These are phyloP conservation scores for Elegia similella DNA, from an alignment of 2,888 invertebrate species.

Conservation along the genomic window DNA sequence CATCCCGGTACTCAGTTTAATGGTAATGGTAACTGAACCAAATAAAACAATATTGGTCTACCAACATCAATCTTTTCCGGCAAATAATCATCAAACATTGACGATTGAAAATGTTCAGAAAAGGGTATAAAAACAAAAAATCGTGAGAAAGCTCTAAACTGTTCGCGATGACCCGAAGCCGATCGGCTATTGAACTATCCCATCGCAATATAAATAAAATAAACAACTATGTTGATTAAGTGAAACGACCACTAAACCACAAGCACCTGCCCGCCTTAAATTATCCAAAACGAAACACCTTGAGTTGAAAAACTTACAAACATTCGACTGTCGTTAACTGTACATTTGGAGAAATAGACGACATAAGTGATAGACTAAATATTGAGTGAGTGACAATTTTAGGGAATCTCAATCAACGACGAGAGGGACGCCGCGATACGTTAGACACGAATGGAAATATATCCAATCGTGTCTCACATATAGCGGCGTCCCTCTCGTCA, in stretches of 20 bases:
- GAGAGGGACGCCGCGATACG: too few species aligned
- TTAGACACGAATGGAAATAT: too few species aligned
- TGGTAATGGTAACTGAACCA: background rate
- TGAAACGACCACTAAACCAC: conserved; percentile 11
- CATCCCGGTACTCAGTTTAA: too few species aligned
- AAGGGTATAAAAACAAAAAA: background rate
- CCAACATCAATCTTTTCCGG: background rate
- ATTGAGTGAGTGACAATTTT: background rate
- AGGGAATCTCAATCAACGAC: too few species aligned
- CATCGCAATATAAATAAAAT: conserved; percentile 11
- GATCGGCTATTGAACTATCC: conserved; percentile 14
- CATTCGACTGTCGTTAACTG: background rate
- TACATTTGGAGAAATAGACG: background rate
- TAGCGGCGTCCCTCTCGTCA: too few species aligned
- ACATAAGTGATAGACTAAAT: background rate
- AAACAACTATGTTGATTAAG: conserved; percentile 11
- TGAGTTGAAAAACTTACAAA: background rate
- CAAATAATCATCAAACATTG: background rate
- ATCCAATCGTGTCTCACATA: too few species aligned
- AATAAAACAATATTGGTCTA: background rate
- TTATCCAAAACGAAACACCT: conserved; percentile 18
- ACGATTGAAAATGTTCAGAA: background rate
- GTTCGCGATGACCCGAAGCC: conserved; percentile 2
- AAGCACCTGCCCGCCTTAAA: conserved; percentile 19
- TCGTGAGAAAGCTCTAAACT: conserved; percentile 7